These are phyloP conservation scores for Leuciscus idus DNA, from an alignment of 2,113 vertebrate species.

Conservation along the genomic window DNA sequence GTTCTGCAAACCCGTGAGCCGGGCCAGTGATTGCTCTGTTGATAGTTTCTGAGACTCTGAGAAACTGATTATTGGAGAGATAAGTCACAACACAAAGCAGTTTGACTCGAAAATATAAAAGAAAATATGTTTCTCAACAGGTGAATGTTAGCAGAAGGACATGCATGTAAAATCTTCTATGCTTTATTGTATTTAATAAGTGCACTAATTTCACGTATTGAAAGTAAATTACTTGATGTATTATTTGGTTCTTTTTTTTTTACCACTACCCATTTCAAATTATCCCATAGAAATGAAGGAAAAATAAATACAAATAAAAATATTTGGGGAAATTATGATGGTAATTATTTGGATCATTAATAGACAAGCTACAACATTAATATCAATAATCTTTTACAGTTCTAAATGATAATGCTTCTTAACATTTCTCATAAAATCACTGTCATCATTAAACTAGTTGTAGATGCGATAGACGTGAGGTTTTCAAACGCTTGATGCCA, in stretches of 20 bases:
- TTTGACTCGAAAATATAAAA: neutral
- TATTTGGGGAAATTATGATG: too few species aligned
- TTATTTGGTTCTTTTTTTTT: too few species aligned
- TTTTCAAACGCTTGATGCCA: neutral
- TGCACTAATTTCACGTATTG: neutral
- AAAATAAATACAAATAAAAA: too few species aligned
- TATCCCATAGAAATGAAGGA: too few species aligned
- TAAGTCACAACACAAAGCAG: neutral
- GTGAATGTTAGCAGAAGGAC: neutral
- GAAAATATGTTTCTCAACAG: conserved; percentile 10
- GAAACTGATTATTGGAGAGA: neutral
- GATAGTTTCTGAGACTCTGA: neutral
- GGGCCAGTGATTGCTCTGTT: neutral
- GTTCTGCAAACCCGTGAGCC: neutral
- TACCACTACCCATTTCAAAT: too few species aligned
- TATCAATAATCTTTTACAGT: neutral
- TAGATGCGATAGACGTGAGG: neutral
- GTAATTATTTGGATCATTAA: too few species aligned
- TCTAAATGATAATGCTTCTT: neutral
- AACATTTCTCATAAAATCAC: neutral
- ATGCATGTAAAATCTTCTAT: neutral
- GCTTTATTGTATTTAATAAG: neutral
- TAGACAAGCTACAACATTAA: neutral
- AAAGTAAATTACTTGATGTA: neutral
- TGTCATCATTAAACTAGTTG: neutral